phyloP scores from a whole-genome alignment of 2,888 invertebrate genomes.

The Caenorhabditis doughertyi region DNA sequence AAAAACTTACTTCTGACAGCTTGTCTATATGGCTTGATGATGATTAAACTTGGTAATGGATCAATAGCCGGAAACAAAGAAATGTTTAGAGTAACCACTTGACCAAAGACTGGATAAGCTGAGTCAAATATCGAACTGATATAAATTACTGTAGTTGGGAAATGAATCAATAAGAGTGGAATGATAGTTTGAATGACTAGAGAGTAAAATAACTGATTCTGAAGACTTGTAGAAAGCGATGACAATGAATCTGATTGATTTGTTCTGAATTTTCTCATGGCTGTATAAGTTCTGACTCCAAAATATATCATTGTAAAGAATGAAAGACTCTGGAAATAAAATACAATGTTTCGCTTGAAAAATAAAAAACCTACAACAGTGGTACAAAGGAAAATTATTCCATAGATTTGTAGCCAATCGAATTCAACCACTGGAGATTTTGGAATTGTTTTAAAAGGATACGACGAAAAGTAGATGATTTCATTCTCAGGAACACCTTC shows the following conservation, averaged over 20 bases:
- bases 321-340: background rate
- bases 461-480: slow-evolving; percentile 1
- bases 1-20: slow-evolving; percentile 5
- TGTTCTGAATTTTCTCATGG: background rate
- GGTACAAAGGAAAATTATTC: background rate
- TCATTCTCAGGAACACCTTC: background rate
- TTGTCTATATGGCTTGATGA: slow-evolving; percentile 22
- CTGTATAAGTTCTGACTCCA: background rate
- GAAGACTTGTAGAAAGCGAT: background rate
- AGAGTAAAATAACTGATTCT: slow-evolving; percentile 15
- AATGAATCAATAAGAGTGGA: slow-evolving; percentile 16
- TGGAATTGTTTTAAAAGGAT: background rate
- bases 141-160: background rate
- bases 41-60: slow-evolving; percentile 36
- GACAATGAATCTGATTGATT: too few species aligned
- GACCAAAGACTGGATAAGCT: background rate
- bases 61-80: slow-evolving; percentile 31
- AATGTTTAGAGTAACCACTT: slow-evolving; percentile 11
- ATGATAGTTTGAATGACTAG: slow-evolving; percentile 19
- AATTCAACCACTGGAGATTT: background rate
- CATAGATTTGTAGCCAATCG: slow-evolving; percentile 12
- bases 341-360: background rate
- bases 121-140: background rate
- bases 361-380: background rate
- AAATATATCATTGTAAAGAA: slow-evolving; percentile 19